Evolutionary conservation across 2,888 invertebrate genomes (phyloP).

Genomic region (Sipunculus nudus): DNA sequence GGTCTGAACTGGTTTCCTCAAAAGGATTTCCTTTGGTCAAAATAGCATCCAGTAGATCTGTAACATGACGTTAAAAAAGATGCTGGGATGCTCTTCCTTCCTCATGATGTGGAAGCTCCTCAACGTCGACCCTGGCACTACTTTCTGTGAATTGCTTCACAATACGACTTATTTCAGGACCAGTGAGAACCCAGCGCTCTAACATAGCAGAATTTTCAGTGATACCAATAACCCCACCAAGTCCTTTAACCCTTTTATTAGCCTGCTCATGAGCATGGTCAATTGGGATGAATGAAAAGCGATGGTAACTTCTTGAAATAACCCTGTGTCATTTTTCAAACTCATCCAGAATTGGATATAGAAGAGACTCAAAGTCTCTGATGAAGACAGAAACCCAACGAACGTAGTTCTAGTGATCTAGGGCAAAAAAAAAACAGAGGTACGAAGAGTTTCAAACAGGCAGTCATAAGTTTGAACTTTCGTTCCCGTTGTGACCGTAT

Average conservation of each 20-base stretch:
- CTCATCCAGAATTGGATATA: neutral
- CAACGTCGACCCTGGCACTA: conserved; percentile 6
- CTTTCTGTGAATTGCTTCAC: conserved; percentile 12
- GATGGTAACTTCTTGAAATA: conserved; percentile 23
- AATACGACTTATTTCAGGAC: conserved; percentile 9
- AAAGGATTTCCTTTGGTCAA: conserved; percentile 4
- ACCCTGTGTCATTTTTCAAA: conserved; percentile 14
- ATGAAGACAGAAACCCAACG: too few relatives aligned
- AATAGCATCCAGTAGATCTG: conserved; percentile 17
- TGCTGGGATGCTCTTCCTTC: conserved; percentile 21
- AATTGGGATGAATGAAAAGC: conserved; percentile 16
- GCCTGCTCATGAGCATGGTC: conserved; percentile 26
- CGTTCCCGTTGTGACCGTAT: conserved; percentile 20
- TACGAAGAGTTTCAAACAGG: neutral
- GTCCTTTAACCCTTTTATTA: conserved; percentile 26
- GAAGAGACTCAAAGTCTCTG: too few relatives aligned
- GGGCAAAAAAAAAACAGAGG: neutral
- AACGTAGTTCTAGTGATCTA: neutral
- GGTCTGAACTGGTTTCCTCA: neutral
- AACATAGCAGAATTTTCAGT: conserved; percentile 18
- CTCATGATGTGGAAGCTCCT: conserved; percentile 20
- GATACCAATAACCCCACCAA: conserved; percentile 12
- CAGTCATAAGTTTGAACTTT: conserved; percentile 17
- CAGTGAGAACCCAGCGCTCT: conserved; percentile 13
- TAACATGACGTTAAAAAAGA: conserved; percentile 15